phyloP scores from a whole-genome alignment of 2,113 vertebrate species.

The Isurus oxyrinchus region DNA sequence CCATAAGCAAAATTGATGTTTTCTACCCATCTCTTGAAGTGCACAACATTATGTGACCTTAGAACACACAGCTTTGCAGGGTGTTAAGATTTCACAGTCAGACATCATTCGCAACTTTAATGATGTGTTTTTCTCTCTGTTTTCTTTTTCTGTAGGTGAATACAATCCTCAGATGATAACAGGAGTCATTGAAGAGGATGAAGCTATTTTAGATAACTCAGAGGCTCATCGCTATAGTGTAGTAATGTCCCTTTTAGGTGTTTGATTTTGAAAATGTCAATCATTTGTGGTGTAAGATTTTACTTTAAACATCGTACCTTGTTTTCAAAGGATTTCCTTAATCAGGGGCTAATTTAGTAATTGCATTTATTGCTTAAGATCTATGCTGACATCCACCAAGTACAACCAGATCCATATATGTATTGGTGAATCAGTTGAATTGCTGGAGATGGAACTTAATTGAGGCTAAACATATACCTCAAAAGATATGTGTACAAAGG shows the following conservation, averaged over 20 bases:
- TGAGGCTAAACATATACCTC: not conserved
- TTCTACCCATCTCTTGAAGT: not conserved
- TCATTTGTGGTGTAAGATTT: not conserved
- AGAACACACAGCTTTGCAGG: not conserved
- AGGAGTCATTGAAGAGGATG: conserved; percentile 51
- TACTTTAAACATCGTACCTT: not conserved
- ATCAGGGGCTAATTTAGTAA: not conserved
- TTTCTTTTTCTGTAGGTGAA: not conserved
- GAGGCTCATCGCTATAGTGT: conserved; percentile 55
- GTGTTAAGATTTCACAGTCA: not conserved
- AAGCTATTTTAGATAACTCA: conserved; percentile 44
- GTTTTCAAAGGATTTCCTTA: not conserved
- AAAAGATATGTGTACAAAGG: not conserved
- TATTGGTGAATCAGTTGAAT: not conserved
- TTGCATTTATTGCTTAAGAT: not conserved
- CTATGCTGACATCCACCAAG: not conserved
- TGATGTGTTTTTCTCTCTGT: conserved; percentile 24
- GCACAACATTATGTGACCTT: not conserved
- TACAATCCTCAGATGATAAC: not conserved
- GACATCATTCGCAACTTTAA: not conserved
- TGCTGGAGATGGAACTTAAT: not conserved
- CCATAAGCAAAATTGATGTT: conserved; percentile 12
- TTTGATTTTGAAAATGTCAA: not conserved
- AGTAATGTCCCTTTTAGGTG: conserved; percentile 49
- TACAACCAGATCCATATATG: not conserved